These are phyloP conservation scores for Brachyalestes nurse DNA, from an alignment of 2,797 vertebrate species.

Conservation along the genomic window DNA sequence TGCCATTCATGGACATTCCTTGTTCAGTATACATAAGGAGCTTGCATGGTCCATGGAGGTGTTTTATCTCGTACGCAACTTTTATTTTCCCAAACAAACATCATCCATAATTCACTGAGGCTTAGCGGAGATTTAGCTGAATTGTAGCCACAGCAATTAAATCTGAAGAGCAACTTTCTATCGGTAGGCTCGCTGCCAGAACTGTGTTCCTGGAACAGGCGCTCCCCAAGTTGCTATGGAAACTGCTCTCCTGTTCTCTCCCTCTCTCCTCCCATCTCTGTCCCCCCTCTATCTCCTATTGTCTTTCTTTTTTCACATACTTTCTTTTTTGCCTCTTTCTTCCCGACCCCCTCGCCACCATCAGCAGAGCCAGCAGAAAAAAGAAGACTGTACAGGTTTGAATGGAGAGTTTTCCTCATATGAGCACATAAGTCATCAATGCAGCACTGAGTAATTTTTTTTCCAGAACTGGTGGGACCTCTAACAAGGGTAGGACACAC, in stretches of 20 bases:
- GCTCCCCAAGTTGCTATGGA: conserved; percentile 62
- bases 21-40: neutral
- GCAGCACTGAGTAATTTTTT: neutral
- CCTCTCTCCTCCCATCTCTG: conserved; percentile 34
- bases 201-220: conserved; percentile 34
- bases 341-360: neutral
- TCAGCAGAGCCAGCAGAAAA: neutral
- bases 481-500: neutral
- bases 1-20: neutral
- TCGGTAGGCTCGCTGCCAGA: conserved; percentile 34
- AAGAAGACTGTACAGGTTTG: neutral
- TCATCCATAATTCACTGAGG: conserved; percentile 42
- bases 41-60: conserved; percentile 8
- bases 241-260: conserved; percentile 62
- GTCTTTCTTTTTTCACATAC: conserved; percentile 38
- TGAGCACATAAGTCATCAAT: neutral
- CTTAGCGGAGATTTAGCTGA: conserved; percentile 34
- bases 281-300: conserved; percentile 43
- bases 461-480: neutral
- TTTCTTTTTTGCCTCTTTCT: neutral
- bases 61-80: conserved; percentile 28
- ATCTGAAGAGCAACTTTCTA: conserved; percentile 52
- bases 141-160: conserved; percentile 50
- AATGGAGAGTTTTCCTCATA: neutral
- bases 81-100: conserved; percentile 42